A percentile compares a stretch with the other conserved stretches of the same genome.
Conservation (phyloP, 2,797 vertebrate genomes). For the Sebastes steindachneri region DNA sequence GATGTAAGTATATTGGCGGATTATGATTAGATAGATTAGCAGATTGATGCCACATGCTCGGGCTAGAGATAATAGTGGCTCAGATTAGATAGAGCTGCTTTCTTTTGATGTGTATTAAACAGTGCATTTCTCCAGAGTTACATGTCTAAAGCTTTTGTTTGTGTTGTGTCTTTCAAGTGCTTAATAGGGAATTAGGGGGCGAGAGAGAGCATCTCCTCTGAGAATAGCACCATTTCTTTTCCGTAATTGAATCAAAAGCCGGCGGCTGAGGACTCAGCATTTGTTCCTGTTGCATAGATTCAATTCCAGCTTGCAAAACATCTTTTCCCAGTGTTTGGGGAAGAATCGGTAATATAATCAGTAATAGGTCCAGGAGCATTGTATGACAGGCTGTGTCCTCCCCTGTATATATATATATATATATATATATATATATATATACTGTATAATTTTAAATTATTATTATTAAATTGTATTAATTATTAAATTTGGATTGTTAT, state of each 20-base stretch:
- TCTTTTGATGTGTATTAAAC: constrained; percentile 15
- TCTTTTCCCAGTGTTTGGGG: neutral
- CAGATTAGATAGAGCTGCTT: constrained; percentile 15
- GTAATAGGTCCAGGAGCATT: neutral
- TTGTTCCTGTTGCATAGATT: neutral
- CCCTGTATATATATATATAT: too few relatives aligned
- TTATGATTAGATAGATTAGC: constrained; percentile 14
- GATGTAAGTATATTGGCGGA: neutral
- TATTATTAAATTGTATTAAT: too few relatives aligned
- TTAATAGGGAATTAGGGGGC: neutral
- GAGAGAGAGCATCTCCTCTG: neutral
- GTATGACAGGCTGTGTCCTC: neutral
- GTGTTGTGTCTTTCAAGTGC: constrained; percentile 11
- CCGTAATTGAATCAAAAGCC: neutral
- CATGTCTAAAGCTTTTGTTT: constrained; percentile 22
- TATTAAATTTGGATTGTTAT: too few relatives aligned
- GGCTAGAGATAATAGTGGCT: neutral
- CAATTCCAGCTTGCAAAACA: neutral
- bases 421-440: too few relatives aligned
- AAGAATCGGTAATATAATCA: neutral
- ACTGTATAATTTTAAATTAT: too few relatives aligned
- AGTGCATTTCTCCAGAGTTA: neutral
- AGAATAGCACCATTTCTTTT: neutral
- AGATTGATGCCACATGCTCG: neutral
- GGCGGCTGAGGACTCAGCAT: neutral